Evolutionary conservation across 2,113 vertebrate species (phyloP).

Genomic region (Siniperca chuatsi): DNA sequence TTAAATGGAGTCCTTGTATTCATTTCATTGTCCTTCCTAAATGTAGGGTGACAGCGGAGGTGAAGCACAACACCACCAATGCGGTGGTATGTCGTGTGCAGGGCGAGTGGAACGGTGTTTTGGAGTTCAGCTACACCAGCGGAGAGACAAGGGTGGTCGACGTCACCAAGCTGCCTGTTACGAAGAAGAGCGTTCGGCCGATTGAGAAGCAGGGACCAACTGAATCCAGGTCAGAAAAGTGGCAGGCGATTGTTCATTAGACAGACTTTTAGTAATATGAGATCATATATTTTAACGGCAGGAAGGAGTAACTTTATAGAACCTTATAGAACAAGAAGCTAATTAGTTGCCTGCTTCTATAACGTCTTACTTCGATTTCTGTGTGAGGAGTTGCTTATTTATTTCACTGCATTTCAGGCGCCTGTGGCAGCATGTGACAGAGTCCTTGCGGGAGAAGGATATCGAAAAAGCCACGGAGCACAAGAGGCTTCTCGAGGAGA

Average conservation of each 20-base stretch:
- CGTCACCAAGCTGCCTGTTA: slow-evolving; percentile 91
- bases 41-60: slow-evolving; percentile 93
- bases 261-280: neutral
- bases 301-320: neutral
- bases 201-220: slow-evolving; percentile 91
- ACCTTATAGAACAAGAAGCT: too few species aligned
- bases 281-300: too few species aligned
- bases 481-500: slow-evolving; percentile 93
- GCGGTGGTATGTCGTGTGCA: slow-evolving; percentile 93
- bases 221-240: slow-evolving; percentile 90
- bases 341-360: neutral
- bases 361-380: neutral
- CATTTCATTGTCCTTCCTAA: rapidly evolving
- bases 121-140: slow-evolving; percentile 93
- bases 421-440: slow-evolving; percentile 94
- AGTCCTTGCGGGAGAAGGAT: slow-evolving; percentile 91
- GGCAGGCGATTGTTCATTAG: neutral
- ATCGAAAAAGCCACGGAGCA: slow-evolving; percentile 96
- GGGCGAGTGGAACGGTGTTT: slow-evolving; percentile 95
- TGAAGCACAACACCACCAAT: slow-evolving; percentile 92
- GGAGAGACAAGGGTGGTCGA: slow-evolving; percentile 91
- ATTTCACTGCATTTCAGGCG: slow-evolving; percentile 77
- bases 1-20: neutral
- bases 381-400: neutral
- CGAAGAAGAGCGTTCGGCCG: slow-evolving; percentile 90